These are phyloP conservation scores for Megalonaias nervosa DNA, from an alignment of 1,140 invertebrate genomes.

Conservation along the genomic window DNA sequence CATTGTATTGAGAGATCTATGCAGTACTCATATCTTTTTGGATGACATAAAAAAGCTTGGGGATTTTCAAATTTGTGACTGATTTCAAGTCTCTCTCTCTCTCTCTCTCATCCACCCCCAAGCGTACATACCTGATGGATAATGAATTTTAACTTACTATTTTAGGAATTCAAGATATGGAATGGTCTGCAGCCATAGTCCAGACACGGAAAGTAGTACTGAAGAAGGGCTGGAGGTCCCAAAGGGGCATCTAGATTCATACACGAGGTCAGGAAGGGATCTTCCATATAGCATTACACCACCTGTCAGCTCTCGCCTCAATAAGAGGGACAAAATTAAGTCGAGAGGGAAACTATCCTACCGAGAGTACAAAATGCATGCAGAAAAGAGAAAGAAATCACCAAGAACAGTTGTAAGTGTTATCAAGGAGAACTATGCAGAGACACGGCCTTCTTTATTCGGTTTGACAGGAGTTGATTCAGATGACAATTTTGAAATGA, in stretches of 20 bases:
- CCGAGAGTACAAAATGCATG: conserved; percentile 21
- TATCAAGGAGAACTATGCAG: conserved; percentile 57
- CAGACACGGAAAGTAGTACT: conserved; percentile 10
- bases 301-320: conserved; percentile 29
- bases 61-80: too few species aligned
- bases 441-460: conserved; percentile 48
- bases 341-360: conserved; percentile 35
- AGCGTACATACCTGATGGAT: not conserved
- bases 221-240: conserved; percentile 31
- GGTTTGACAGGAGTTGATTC: conserved; percentile 56
- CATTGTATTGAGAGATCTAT: too few species aligned
- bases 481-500: conserved; percentile 57
- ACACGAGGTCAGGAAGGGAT: conserved; percentile 9
- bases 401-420: conserved; percentile 39
- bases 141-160: not conserved
- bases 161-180: not conserved
- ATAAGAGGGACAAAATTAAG: conserved; percentile 46
- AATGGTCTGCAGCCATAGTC: not conserved
- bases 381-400: conserved; percentile 14
- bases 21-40: too few species aligned
- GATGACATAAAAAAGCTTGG: too few species aligned
- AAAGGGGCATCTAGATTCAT: conserved; percentile 29
- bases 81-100: too few species aligned
- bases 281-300: conserved; percentile 44
- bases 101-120: not conserved